Evolutionary conservation across 2,113 vertebrate genomes (phyloP).

Genomic region (Leptobrachium leishanense): DNA sequence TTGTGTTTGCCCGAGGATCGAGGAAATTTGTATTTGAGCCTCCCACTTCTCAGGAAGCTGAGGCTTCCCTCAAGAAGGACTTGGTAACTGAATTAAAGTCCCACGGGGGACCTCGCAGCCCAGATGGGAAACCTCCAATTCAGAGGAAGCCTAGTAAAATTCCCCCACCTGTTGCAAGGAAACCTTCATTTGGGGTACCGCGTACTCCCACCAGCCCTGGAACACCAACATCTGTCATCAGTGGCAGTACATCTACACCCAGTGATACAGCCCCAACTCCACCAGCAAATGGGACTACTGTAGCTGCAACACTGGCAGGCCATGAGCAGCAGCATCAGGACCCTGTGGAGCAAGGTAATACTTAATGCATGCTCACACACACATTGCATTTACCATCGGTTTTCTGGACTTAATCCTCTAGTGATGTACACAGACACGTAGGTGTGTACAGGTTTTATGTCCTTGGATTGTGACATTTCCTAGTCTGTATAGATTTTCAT

Average conservation of each 20-base stretch:
- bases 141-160: constrained; percentile 71
- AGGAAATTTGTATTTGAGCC: constrained; percentile 77
- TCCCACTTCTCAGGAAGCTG: constrained; percentile 62
- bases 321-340: constrained; percentile 54
- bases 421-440: too few relatives aligned
- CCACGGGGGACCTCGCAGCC: constrained; percentile 64
- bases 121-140: constrained; percentile 51
- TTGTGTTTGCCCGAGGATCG: constrained; percentile 88
- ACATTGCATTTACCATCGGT: too few relatives aligned
- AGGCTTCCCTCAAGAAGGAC: constrained; percentile 69
- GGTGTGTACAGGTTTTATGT: too few relatives aligned
- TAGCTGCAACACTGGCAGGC: constrained; percentile 58
- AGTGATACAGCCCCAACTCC: constrained; percentile 47
- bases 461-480: too few relatives aligned
- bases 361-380: neutral
- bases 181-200: constrained; percentile 66
- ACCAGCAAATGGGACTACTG: neutral
- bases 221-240: neutral
- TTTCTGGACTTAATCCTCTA: too few relatives aligned
- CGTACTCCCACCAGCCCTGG: neutral
- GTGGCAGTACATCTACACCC: constrained; percentile 7
- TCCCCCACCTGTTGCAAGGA: constrained; percentile 89
- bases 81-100: constrained; percentile 76
- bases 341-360: constrained; percentile 57
- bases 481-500: too few relatives aligned